Base-by-base conservation (phyloP, 2,113 vertebrate genomes). In the Gallinago undulata region DNA sequence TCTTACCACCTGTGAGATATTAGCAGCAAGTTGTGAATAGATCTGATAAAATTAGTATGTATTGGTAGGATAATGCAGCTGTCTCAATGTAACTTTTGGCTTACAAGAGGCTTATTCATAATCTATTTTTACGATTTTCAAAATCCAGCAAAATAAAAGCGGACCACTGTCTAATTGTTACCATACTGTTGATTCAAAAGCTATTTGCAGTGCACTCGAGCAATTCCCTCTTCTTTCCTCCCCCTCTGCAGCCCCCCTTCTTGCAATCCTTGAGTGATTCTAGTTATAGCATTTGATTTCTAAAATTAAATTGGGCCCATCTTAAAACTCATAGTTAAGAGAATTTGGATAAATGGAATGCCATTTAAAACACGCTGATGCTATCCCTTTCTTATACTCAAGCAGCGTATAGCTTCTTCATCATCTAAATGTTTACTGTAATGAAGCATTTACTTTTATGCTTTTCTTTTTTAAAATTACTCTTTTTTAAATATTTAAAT, bases 61-160 rank as follows among this genome's bases (percentile, higher is more conserved):
- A 66, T 41, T 84, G 24, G 83, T 82, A 91, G 89, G 80, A 77
- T 89, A 92, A 74, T 8, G 92, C 96, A 97, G 95, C 94, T 97
- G 95, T 83, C 93, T 84, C 87, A 92, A 82, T 1, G 84, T 79
- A 96, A 94, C 77, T 94, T 95, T 94, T 97, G 96, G 93, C 94
- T 96, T 94, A 85, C 50, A 77, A 2, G 14, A 83, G 70, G 73
- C 81, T 96, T 96, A 95, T 94, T 96, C 95, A 96, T 83, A 87
- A 96, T 84, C 91, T 96, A 96, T 97, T 96, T 96, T 97, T 96
- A 94, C 70, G 87, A 66, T 96, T 94, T 83, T 92, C 55, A 94
- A 89, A 95, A 94, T 94, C 87, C 86, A 95, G 67, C 31, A 83
- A 94, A 97, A 96, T 91, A 87, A 91, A 95, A 96, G 94, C 85